Base-by-base conservation (phyloP, 2,113 vertebrate genomes). In the Syngnathus typhle region DNA sequence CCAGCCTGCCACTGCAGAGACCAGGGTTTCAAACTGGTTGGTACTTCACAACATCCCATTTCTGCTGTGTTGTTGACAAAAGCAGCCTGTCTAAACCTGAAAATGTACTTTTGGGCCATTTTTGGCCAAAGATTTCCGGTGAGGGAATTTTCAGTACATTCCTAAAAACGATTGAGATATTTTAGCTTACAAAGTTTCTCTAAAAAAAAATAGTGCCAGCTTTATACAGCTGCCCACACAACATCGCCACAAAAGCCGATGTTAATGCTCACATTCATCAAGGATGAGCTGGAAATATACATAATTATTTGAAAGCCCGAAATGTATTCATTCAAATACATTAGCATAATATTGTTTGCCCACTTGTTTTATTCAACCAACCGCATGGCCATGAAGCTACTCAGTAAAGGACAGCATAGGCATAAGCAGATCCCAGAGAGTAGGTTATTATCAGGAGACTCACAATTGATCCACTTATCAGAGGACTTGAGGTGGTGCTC, bases 391-490 rank as follows among this genome's bases (percentile, higher is more conserved):
- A 81, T 70, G 72, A 72, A 72, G 70, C 72, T 73, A 64, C 59
- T 79, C 54, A 37, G 72, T 46, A 47, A 61, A 21, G 64, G 78
- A 69, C 68, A 49, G 60, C 6, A 39, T 46, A 51, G 63, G 60
- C 71, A 74, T 68, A 77, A 70, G 68, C 80, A 79, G 84, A 85
- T 81, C 72, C 70, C 63, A 68, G 75, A 77, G 49, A 68, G 73
- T 54, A 36, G 72, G 73, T 77, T 80, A 78, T 84, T 80, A 84
- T 81, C 83, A 82, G 73, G 81, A 76, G 83, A 81, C 71, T 55
- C 65, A 76, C 69, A 37, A 88, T 77, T 88, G 83, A 89, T 85
- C 82, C 77, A 69, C 77, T 81, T 83, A 83, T 82, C 84, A 83
- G 82, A 82, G n/a, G 47, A 70, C 74, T 78, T 75, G 77, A 83